Conservation (phyloP, 2,888 invertebrate genomes). For the Lottia scabra region DNA sequence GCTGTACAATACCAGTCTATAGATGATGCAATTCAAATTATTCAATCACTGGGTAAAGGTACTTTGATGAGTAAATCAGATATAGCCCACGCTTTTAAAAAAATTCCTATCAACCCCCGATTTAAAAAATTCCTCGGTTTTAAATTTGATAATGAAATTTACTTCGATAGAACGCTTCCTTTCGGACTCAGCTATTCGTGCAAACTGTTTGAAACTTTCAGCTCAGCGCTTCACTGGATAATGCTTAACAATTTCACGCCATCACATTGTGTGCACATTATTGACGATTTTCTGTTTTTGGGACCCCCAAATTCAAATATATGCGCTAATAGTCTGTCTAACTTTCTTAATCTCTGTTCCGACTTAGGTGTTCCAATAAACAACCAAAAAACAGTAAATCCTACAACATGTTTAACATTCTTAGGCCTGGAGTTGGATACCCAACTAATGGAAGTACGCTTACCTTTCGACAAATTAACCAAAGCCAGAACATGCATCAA, state of each 20-base stretch:
- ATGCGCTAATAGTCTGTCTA: background rate
- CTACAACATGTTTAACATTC: background rate
- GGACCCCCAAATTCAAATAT: background rate
- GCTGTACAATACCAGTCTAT: no score
- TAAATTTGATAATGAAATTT: background rate
- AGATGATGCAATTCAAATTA: no score
- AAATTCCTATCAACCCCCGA: constrained; percentile 11
- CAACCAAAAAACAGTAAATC: background rate
- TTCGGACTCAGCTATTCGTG: constrained; percentile 9
- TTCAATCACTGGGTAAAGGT: no score
- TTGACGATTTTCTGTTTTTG: background rate
- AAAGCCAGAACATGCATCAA: background rate
- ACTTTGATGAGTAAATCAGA: constrained; percentile 9
- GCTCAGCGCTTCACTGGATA: constrained; percentile 7
- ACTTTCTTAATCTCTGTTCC: background rate
- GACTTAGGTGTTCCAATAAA: background rate
- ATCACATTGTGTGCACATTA: background rate
- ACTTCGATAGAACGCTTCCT: constrained; percentile 6
- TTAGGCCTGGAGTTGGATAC: background rate
- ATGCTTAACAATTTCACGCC: background rate
- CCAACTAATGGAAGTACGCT: background rate
- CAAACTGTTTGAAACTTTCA: constrained; percentile 3
- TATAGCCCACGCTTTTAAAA: constrained; percentile 12
- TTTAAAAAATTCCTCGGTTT: constrained; percentile 7
- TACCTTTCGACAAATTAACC: background rate